Percentiles rank a stretch among this genome's conserved stretches.
Evolutionary conservation across 2,113 vertebrate genomes (phyloP).

Genomic region (Callipepla squamata): DNA sequence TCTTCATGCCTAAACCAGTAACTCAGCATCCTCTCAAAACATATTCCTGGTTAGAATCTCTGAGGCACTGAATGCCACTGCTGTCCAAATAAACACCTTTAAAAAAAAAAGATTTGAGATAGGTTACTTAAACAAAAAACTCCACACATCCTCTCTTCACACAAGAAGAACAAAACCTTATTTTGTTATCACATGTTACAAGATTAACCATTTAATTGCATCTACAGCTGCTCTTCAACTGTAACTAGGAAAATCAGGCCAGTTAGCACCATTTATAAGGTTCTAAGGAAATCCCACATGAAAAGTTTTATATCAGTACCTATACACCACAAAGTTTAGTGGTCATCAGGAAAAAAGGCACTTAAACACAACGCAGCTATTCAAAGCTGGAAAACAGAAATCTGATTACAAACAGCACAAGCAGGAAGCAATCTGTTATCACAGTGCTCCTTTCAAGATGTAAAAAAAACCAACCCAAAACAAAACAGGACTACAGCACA

Average conservation of each 20-base stretch:
- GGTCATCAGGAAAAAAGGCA: neutral
- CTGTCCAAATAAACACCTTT: neutral
- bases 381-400: neutral
- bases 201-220: neutral
- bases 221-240: neutral
- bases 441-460: neutral
- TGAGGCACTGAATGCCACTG: neutral
- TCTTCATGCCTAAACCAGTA: neutral
- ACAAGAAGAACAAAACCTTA: neutral
- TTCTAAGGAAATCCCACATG: neutral
- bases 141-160: neutral
- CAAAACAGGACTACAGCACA: accelerated
- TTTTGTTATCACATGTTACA: neutral
- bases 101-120: neutral
- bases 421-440: neutral
- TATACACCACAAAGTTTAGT: neutral
- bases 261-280: neutral
- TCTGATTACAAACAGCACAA: neutral
- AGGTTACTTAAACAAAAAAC: neutral
- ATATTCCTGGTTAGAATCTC: neutral
- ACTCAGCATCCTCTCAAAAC: neutral
- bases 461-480: neutral
- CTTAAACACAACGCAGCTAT: neutral
- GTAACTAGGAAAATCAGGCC: neutral
- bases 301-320: neutral